phyloP scores from a whole-genome alignment of 2,888 invertebrate genomes.

The Luffia ferchaultella region DNA sequence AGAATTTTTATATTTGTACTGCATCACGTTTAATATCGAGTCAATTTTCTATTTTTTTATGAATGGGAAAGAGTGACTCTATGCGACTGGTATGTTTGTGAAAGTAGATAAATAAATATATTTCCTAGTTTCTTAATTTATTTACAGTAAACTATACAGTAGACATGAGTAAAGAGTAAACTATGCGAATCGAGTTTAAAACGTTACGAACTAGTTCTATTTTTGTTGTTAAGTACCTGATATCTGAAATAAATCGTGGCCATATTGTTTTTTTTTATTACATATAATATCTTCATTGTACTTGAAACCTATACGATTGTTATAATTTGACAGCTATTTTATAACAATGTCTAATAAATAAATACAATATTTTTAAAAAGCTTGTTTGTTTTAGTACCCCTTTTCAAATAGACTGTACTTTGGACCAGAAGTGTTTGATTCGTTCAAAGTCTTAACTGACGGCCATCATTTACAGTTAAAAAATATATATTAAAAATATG shows the following conservation, averaged over 20 bases:
- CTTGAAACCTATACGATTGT: constrained; percentile 20
- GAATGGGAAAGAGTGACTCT: too few species aligned
- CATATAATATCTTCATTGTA: neutral
- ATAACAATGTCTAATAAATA: constrained; percentile 46
- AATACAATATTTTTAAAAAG: constrained; percentile 30
- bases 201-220: constrained; percentile 17
- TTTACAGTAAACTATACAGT: neutral
- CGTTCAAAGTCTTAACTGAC: too few species aligned
- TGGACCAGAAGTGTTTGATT: too few species aligned
- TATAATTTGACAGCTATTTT: constrained; percentile 52
- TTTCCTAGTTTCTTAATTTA: neutral
- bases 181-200: neutral
- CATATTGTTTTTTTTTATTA: constrained; percentile 45
- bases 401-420: too few species aligned
- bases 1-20: neutral
- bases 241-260: constrained; percentile 54
- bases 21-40: neutral
- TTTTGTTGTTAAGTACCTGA: constrained; percentile 54
- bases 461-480: too few species aligned
- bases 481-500: too few species aligned
- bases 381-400: constrained; percentile 6
- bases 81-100: neutral
- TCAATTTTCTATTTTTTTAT: too few species aligned
- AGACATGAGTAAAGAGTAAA: neutral
- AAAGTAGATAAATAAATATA: neutral